Conservation (phyloP, 2,888 invertebrate species). For the Matsumyia berberina region DNA sequence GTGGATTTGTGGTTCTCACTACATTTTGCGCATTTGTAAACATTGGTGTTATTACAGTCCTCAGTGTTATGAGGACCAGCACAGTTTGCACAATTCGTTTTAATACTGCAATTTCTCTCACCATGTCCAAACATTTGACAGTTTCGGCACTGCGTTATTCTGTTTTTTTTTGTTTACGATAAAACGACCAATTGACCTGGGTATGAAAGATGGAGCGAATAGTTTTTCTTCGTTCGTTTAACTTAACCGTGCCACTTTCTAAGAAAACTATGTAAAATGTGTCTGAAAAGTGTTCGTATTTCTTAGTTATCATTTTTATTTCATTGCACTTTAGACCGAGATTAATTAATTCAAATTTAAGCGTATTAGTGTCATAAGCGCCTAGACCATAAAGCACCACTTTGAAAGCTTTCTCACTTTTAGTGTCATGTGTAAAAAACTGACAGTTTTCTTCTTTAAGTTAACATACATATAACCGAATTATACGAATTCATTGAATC, state of each 20-base stretch:
- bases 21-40: conserved; percentile 1
- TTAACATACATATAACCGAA: no score
- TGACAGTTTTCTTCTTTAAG: no score
- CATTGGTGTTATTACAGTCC: not conserved
- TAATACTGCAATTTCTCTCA: conserved; percentile 29
- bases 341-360: no score
- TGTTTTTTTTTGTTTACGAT: not conserved
- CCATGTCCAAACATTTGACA: conserved; percentile 20
- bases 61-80: conserved; percentile 12
- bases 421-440: no score
- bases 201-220: conserved; percentile 10
- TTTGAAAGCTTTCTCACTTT: no score
- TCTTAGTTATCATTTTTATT: not conserved
- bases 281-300: conserved; percentile 4
- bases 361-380: no score
- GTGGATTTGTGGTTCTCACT: conserved; percentile 3
- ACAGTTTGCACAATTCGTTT: conserved; percentile 13
- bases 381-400: no score
- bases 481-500: no score
- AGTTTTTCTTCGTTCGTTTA: not conserved
- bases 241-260: not conserved
- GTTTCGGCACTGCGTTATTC: not conserved
- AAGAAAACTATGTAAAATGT: not conserved
- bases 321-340: not conserved
- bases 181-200: not conserved